Percentiles rank a stretch among this genome's conserved stretches.
Conservation (phyloP, 2,888 invertebrate species). For the Gandaritis pyraliata region DNA sequence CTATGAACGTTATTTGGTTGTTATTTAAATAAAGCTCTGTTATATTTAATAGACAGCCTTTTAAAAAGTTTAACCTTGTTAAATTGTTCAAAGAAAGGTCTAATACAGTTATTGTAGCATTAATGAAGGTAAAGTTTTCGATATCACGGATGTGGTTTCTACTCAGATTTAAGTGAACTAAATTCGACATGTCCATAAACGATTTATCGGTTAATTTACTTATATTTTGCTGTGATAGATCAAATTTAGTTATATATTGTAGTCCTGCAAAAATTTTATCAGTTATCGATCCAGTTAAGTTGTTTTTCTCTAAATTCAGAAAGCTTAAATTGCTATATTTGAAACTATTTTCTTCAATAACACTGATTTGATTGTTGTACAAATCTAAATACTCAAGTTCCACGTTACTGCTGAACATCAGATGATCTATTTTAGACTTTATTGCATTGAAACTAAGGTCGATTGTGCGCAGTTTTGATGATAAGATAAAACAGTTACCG, state of each 20-base stretch:
- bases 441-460: constrained; percentile 69
- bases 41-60: constrained; percentile 52
- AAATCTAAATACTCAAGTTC: constrained; percentile 60
- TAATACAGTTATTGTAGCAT: constrained; percentile 50
- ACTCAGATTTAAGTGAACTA: constrained; percentile 63
- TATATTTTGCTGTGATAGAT: constrained; percentile 61
- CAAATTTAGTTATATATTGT: constrained; percentile 50
- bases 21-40: constrained; percentile 60
- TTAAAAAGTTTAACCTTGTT: constrained; percentile 55
- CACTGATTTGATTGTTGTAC: constrained; percentile 57
- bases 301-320: constrained; percentile 64
- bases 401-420: constrained; percentile 61
- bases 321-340: constrained; percentile 52
- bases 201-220: constrained; percentile 53
- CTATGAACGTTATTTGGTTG: constrained; percentile 57
- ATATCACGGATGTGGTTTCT: constrained; percentile 57
- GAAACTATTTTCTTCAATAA: constrained; percentile 62
- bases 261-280: constrained; percentile 62
- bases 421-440: constrained; percentile 53
- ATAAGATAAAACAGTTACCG: constrained; percentile 62
- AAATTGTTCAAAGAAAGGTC: constrained; percentile 68
- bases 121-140: constrained; percentile 56
- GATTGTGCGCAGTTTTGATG: constrained; percentile 51
- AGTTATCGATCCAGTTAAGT: constrained; percentile 56
- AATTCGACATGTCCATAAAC: constrained; percentile 52